Evolutionary conservation across 2,888 invertebrate species (phyloP).

Genomic region (Eucriotettix oculatus): DNA sequence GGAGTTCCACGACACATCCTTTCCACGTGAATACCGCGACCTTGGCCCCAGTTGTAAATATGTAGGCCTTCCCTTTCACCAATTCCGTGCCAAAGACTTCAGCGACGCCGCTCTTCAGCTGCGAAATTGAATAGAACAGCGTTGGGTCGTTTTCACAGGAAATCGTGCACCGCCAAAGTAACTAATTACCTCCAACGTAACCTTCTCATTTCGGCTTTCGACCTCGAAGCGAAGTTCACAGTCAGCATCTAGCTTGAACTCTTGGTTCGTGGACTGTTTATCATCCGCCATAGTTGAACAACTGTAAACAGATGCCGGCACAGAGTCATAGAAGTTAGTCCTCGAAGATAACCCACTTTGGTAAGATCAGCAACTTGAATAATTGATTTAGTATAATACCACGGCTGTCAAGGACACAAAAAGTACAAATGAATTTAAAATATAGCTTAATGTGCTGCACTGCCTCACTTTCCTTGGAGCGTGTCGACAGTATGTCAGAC

Average conservation of each 20-base stretch:
- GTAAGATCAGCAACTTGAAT: too few species aligned
- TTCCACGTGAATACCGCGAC: conserved; percentile 94
- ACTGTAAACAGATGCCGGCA: too few species aligned
- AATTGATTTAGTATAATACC: too few species aligned
- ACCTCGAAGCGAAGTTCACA: conserved; percentile 90
- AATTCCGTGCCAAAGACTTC: conserved; percentile 96
- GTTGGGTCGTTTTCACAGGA: not conserved
- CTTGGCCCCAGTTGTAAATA: conserved; percentile 78
- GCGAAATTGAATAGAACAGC: conserved; percentile 16
- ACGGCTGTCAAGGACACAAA: too few species aligned
- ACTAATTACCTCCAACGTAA: conserved; percentile 49
- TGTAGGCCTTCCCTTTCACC: conserved; percentile 80
- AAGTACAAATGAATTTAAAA: too few species aligned
- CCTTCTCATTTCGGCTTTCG: conserved; percentile 71
- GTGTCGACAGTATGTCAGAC: too few species aligned
- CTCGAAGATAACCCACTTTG: too few species aligned
- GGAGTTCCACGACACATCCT: conserved; percentile 72
- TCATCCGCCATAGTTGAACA: too few species aligned
- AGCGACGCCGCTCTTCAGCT: conserved; percentile 79
- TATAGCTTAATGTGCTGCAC: too few species aligned
- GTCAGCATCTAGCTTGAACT: conserved; percentile 72
- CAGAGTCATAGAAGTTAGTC: too few species aligned
- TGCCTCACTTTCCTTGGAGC: too few species aligned
- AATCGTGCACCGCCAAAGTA: conserved; percentile 5
- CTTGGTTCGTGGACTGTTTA: conserved; percentile 25